These are phyloP conservation scores for Kryphioiulus occultus DNA, from an alignment of 2,888 invertebrate genomes.

Conservation along the genomic window DNA sequence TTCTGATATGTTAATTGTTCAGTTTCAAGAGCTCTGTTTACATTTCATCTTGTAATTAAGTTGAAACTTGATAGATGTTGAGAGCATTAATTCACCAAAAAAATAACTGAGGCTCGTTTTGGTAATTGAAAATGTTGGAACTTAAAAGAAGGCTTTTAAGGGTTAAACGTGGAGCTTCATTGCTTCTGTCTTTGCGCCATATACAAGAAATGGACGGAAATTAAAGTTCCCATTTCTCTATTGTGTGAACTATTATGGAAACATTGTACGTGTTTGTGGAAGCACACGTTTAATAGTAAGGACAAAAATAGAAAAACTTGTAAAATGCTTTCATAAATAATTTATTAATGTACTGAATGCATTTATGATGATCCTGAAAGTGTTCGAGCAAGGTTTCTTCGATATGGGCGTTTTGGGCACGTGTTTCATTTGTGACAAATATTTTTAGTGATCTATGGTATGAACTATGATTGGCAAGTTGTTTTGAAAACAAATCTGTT, in stretches of 20 bases:
- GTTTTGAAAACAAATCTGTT: constrained; percentile 11
- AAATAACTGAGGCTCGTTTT: constrained; percentile 8
- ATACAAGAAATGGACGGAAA: neutral
- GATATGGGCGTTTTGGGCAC: neutral
- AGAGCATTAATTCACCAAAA: neutral
- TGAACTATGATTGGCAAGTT: neutral
- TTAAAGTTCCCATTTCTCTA: neutral
- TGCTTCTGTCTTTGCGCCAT: neutral
- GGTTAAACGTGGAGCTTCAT: neutral
- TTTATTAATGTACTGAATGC: neutral
- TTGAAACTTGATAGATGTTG: constrained; percentile 35
- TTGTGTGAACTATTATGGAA: neutral
- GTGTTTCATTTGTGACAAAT: neutral
- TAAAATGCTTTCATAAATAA: too few species aligned
- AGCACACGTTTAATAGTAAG: too few species aligned
- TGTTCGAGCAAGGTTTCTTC: neutral
- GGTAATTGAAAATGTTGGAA: neutral
- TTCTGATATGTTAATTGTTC: constrained; percentile 31
- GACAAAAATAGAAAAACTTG: too few species aligned
- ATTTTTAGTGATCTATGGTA: neutral
- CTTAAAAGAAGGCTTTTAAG: constrained; percentile 12
- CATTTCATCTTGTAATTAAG: constrained; percentile 30
- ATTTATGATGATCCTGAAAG: neutral
- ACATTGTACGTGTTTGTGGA: too few species aligned
- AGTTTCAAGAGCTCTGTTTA: constrained; percentile 26